These are phyloP conservation scores for Ophion ellenae DNA, from an alignment of 2,888 invertebrate species.

Conservation along the genomic window DNA sequence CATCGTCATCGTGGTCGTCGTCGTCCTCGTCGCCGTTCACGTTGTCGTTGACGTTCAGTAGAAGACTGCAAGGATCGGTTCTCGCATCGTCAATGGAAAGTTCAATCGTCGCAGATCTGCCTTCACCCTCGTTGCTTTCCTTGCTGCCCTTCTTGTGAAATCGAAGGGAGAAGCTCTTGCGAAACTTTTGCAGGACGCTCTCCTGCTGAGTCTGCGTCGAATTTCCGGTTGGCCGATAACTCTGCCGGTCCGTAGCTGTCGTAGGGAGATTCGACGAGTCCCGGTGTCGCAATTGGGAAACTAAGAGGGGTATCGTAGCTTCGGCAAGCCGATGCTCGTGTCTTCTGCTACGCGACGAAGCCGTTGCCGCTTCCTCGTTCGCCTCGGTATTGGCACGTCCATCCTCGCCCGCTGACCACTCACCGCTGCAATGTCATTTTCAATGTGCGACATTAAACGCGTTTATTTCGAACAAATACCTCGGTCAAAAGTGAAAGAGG, in stretches of 20 bases:
- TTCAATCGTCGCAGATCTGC: conserved; percentile 74
- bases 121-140: conserved; percentile 83
- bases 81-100: conserved; percentile 38
- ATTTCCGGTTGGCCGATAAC: conserved; percentile 64
- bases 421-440: conserved; percentile 69
- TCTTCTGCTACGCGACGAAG: conserved; percentile 65
- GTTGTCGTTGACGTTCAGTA: conserved; percentile 69
- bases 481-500: conserved; percentile 19
- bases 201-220: conserved; percentile 80
- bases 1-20: too few species aligned
- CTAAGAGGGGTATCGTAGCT: conserved; percentile 77
- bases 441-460: background rate
- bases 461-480: background rate
- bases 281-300: conserved; percentile 76
- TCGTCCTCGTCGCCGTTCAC: conserved; percentile 49
- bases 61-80: conserved; percentile 43
- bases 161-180: conserved; percentile 88
- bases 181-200: conserved; percentile 89
- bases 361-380: conserved; percentile 71
- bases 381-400: conserved; percentile 70
- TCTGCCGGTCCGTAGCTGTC: conserved; percentile 68
- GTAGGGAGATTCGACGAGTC: conserved; percentile 67
- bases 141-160: conserved; percentile 86
- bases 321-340: conserved; percentile 79
- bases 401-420: conserved; percentile 78